Percentiles rank a stretch among this genome's conserved stretches.
Evolutionary conservation across 2,113 vertebrate genomes (phyloP).

Genomic region (Callipepla squamata): DNA sequence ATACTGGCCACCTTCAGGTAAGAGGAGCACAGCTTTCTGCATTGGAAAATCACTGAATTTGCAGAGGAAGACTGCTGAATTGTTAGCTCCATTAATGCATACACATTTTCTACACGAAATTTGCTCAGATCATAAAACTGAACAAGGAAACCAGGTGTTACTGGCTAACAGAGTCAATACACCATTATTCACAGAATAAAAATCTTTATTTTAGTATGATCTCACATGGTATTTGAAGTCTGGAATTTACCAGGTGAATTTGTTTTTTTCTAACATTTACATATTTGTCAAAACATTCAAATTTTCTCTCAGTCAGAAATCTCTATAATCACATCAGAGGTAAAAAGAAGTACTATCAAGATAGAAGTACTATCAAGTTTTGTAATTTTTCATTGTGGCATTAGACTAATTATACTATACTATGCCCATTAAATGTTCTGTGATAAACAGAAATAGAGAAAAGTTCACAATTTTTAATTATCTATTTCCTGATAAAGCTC

Average conservation of each 20-base stretch:
- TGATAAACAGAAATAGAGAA: neutral
- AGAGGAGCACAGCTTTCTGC: constrained; percentile 1
- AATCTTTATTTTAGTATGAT: neutral
- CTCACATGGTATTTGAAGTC: neutral
- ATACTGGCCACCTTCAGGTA: neutral
- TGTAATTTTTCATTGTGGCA: neutral
- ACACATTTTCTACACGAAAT: neutral
- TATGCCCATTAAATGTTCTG: neutral
- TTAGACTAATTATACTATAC: neutral
- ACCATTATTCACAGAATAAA: neutral
- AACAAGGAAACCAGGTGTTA: neutral
- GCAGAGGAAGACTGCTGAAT: neutral
- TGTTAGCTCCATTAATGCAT: constrained; percentile 40
- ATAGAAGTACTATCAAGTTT: neutral
- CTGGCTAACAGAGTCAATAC: neutral
- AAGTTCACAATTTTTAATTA: neutral
- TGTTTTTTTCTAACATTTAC: neutral
- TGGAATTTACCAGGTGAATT: neutral
- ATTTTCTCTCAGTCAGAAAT: neutral
- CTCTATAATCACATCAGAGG: neutral
- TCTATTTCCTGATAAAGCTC: neutral
- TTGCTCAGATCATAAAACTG: neutral
- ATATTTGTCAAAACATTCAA: neutral
- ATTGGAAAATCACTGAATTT: constrained; percentile 55
- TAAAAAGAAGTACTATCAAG: neutral